Conservation (phyloP, 2,797 vertebrate species). For the Cyprinodon diabolis region DNA sequence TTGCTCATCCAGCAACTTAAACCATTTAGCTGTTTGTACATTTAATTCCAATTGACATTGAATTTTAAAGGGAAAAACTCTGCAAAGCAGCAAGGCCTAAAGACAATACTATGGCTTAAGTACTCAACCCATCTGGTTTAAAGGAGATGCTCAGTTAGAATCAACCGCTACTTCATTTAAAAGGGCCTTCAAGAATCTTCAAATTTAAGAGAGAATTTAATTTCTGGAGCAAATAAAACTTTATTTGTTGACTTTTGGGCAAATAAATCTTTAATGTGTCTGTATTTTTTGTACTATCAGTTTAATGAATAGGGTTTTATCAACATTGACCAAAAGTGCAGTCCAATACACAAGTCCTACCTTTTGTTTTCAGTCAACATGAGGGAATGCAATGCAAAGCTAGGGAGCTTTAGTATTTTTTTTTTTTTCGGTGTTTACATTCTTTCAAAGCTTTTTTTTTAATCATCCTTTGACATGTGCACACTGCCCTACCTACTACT, state of each 20-base stretch:
- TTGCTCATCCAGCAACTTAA: slow-evolving; percentile 78
- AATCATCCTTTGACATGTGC: not conserved
- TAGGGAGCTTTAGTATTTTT: not conserved
- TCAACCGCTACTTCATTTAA: slow-evolving; percentile 30
- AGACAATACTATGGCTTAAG: slow-evolving; percentile 52
- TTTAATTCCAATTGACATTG: slow-evolving; percentile 72
- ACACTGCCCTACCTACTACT: not conserved
- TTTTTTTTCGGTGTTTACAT: not conserved
- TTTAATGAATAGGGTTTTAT: slow-evolving; percentile 20
- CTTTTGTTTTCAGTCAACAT: slow-evolving; percentile 4
- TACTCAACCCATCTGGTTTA: slow-evolving; percentile 53
- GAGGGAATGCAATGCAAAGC: not conserved
- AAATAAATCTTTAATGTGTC: slow-evolving; percentile 7
- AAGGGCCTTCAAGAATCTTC: slow-evolving; percentile 2
- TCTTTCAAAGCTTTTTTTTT: not conserved
- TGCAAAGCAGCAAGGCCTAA: slow-evolving; percentile 45
- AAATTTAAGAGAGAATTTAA: not conserved
- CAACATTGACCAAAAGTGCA: not conserved
- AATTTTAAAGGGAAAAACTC: slow-evolving; percentile 63
- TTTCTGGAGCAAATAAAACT: not conserved
- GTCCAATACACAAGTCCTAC: not conserved
- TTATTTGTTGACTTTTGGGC: not conserved
- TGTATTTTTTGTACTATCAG: slow-evolving; percentile 18
- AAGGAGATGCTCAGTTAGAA: slow-evolving; percentile 35
- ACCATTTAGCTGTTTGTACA: slow-evolving; percentile 80